Evolutionary conservation across 1,140 invertebrate species (phyloP).

Genomic region (Anoplolepis gracilipes): DNA sequence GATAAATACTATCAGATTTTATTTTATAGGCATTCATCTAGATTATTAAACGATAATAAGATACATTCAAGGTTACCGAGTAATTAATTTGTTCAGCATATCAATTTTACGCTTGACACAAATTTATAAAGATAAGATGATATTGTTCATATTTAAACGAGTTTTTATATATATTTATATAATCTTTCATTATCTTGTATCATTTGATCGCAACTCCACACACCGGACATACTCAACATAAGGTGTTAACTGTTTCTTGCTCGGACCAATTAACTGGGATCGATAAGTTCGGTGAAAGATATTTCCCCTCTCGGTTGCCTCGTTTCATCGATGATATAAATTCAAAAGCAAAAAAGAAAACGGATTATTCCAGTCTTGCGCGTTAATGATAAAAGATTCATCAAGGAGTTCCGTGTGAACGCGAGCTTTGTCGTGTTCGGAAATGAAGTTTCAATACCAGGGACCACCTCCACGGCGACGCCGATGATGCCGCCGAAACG

Average conservation of each 20-base stretch:
- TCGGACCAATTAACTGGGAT: slow-evolving; percentile 40
- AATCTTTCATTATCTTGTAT: slow-evolving; percentile 45
- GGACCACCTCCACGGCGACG: slow-evolving; percentile 8
- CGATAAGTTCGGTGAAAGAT: slow-evolving; percentile 52
- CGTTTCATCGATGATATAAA: slow-evolving; percentile 8
- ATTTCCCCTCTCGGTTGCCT: background rate
- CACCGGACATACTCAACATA: slow-evolving; percentile 6
- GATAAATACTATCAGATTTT: background rate
- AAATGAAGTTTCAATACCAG: slow-evolving; percentile 11
- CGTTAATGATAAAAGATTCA: slow-evolving; percentile 12
- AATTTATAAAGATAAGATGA: slow-evolving; percentile 20
- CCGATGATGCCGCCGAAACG: slow-evolving; percentile 38
- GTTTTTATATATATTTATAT: slow-evolving; percentile 33
- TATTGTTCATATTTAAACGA: background rate
- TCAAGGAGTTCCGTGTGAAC: background rate
- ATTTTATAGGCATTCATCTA: background rate
- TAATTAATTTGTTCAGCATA: slow-evolving; percentile 36
- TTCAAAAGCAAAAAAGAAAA: background rate
- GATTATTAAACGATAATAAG: slow-evolving; percentile 7
- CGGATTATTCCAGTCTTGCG: background rate
- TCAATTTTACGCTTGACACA: background rate
- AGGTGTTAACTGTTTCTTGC: slow-evolving; percentile 47
- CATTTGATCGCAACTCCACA: slow-evolving; percentile 11
- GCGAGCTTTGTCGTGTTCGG: slow-evolving; percentile 29
- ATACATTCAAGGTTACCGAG: background rate